Evolutionary conservation across 2,113 vertebrate species (phyloP), one percentile per base, ranked within the genome.

Genomic region (Labrus mixtus): DNA sequence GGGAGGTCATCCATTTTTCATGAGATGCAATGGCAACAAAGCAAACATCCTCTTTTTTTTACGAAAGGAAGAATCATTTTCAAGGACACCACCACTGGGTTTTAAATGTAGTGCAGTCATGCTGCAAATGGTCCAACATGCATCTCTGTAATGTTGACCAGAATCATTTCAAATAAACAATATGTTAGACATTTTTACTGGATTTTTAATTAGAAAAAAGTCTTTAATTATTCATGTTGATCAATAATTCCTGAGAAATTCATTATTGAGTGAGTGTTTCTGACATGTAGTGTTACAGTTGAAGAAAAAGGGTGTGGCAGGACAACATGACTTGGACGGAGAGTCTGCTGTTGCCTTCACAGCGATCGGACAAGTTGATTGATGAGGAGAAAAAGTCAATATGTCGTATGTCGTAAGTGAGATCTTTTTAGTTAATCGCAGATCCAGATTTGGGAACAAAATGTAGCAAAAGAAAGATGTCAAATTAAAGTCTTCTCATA

Each of bases 1-100:
- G 79, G 90, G 79, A 89, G 84, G 87, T 92, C 89, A 94, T 94
- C 77, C 77, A 93, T 93, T 91, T 93, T 93, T 94, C 90, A 94
- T 93, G 87, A 90, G 88, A 63, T 78, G 55, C 86, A 85, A 84
- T 86, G 79, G 87, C 86, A 85, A 77, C 87, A 89, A 92, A 85
- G 89, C 90, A 92, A 93, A 93, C 87, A 89, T 87, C 68, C 68
- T 70, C 90, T 92, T 83, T 86, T 82, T 73, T 83, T 86, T 82
- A 69, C 77, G 79, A 78, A 76, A 61, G 66, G 58, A 67, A 41
- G 50, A 78, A 81, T 77, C 22, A 69, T 75, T 83, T 89, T 79
- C 80, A 90, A 86, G 79, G 87, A 78, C 84, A 75, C 23, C 29
- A 22, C 48, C 12, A 16, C 37, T 78, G 43, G 22, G 43, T 85